Evolutionary conservation across 2,113 vertebrate species (phyloP), one percentile per base, ranked within the genome.

Genomic region (Balaenoptera acutorostrata): DNA sequence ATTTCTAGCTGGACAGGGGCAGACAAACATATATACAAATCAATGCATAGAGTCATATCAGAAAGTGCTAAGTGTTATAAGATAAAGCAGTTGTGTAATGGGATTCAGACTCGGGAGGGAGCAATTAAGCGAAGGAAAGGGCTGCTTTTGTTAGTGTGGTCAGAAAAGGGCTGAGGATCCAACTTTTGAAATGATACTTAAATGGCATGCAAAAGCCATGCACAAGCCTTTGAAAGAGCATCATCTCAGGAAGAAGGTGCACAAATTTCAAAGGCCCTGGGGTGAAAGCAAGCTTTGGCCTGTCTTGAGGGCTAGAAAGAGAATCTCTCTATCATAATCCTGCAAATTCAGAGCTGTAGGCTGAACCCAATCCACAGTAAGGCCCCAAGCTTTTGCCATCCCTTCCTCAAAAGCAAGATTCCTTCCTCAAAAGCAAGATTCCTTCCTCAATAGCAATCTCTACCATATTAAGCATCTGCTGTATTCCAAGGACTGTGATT

Each of bases 1-100:
- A 95, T 82, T 71, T 96, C 44, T 52, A 92, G 23, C 80, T 46
- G n/a, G 20, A 75, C 6, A 63, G 57, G 20, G 75, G 29, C 57
- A 91, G 31, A 85, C 21, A 27, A 82, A 71, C 41, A 71, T 25
- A 85, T 55, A 96, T 91, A 97, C 57, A 95, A 91, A 97, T 71
- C 77, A 91, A 85, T 63, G 21, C 15, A 64, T 63, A 36, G 18
- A 29, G 14, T 89, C 57, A 44, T 31, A 83, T 21, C 44, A 52
- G 55, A 93, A 90, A 63, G 31, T 64, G 21, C 21, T 87, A 92
- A 78, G 21, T 75, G 31, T 46, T 66, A n/a, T 8, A 89, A 94
- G 66, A 84, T 23, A 61, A 93, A 88, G 39, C 13, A 68, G 13
- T 11, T 82, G 23, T 15, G 49, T 81, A 36, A 46, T 44, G 27